Evolutionary conservation across 1,140 invertebrate species (phyloP), one percentile per base, ranked within the genome.

Genomic region (Halotydeus destructor): DNA sequence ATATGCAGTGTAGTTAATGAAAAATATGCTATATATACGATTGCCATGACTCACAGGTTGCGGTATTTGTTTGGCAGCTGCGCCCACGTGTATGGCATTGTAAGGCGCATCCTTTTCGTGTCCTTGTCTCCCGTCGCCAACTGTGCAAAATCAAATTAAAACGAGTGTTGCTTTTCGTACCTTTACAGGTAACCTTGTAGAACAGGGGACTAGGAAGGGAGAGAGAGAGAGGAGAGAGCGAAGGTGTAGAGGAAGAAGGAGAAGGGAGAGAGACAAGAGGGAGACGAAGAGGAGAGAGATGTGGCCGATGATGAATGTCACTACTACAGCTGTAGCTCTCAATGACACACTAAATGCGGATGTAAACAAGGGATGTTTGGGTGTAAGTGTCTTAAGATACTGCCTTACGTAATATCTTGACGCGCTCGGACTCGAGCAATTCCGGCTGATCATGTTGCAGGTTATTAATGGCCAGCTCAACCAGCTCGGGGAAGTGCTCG

Each of bases 31-130:
- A n/a, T n/a, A n/a, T n/a, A n/a, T n/a, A n/a, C n/a, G n/a, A n/a
- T n/a, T n/a, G n/a, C n/a, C n/a, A n/a, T 18, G 44, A 58, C 65
- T 66, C 57, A 79, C 73, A 45, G 68, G 64, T 60, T 75, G 64
- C 35, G 84, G 85, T 37, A 85, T 64, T 16, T 62, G 65, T 6
- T 76, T 68, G 23, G 83, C 78, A 38, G 85, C 85, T 35, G 85
- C 86, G 45, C 86, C 86, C 35, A 93, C 86, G 68, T 91, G 84
- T 50, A 91, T 89, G n/a, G 79, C 82, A 69, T 86, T 77, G 58
- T 77, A 93, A 2, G 84, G 84, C 5, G 70, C 79, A 46, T 71
- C 68, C 26, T 65, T 55, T 6, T 63, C 52, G 57, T 73, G 76
- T 1, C 85, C 85, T 52, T 69, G 54, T 43, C 85, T 65, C 2